A percentile compares a stretch with the other conserved stretches of the same genome.
phyloP scores from a whole-genome alignment of 1,140 invertebrate species.

The Luehdorfia chinensis region DNA sequence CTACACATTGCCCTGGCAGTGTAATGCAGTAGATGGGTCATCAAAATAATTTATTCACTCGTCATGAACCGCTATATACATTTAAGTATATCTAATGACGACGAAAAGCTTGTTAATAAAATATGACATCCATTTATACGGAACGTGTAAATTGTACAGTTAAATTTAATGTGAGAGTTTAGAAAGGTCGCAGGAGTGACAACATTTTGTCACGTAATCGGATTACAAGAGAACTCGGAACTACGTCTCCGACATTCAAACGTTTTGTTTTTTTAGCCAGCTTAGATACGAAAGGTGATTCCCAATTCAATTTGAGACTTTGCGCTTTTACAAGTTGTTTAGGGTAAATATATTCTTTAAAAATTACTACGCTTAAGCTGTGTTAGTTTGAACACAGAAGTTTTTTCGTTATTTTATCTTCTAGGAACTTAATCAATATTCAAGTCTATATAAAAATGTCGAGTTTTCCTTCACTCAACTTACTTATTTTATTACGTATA shows the following conservation, averaged over 20 bases:
- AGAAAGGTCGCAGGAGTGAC: conserved; percentile 36
- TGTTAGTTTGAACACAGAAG: no score
- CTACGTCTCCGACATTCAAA: conserved; percentile 27
- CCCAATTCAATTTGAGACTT: conserved; percentile 18
- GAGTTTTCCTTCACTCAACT: no score
- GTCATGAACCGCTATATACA: conserved; percentile 16
- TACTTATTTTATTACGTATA: no score
- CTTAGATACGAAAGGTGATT: conserved; percentile 17
- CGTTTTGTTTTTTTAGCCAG: conserved; percentile 18
- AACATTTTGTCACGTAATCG: conserved; percentile 52
- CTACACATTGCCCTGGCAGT: conserved; percentile 8
- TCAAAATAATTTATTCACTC: conserved; percentile 24
- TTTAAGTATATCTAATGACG: conserved; percentile 17
- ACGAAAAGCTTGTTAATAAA: conserved; percentile 19
- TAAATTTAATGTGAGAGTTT: conserved; percentile 45
- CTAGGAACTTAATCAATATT: no score
- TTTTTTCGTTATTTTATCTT: no score
- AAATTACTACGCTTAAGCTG: conserved; percentile 4
- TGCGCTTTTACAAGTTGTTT: conserved; percentile 17
- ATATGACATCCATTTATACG: conserved; percentile 21
- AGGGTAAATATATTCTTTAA: conserved; percentile 19
- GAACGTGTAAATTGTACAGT: conserved; percentile 31
- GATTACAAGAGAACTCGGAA: conserved; percentile 38
- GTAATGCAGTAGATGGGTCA: conserved; percentile 13
- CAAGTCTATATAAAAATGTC: no score